Conservation (phyloP, 1,140 invertebrate genomes). For the Bombus breviceps region DNA sequence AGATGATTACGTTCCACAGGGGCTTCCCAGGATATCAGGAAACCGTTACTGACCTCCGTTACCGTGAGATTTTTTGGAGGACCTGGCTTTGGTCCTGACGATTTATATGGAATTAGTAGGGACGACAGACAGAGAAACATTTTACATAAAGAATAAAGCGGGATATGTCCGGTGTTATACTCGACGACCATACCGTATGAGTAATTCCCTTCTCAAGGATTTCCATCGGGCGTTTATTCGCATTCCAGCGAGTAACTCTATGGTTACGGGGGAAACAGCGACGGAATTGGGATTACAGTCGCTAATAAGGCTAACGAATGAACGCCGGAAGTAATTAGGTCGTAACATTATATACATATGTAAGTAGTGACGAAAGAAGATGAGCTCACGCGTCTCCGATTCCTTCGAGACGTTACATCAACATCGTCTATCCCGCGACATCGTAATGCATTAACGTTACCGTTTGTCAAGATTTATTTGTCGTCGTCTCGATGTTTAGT, state of each 20-base stretch:
- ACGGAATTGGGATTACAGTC: constrained; percentile 27
- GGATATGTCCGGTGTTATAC: too few relatives aligned
- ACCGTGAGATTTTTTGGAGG: constrained; percentile 94
- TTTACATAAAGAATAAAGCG: neutral
- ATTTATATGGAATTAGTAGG: constrained; percentile 40
- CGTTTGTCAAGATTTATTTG: neutral
- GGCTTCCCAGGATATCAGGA: constrained; percentile 93
- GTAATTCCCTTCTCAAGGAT: neutral
- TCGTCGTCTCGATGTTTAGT: neutral
- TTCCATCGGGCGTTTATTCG: neutral
- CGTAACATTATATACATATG: constrained; percentile 45
- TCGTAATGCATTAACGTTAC: neutral
- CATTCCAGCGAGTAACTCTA: neutral
- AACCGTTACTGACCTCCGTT: constrained; percentile 92
- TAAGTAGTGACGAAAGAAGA: constrained; percentile 46
- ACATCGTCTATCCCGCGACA: neutral
- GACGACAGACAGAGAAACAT: neutral
- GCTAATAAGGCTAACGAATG: constrained; percentile 42
- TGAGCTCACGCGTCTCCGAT: constrained; percentile 54
- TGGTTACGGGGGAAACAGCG: constrained; percentile 1
- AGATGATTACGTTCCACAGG: constrained; percentile 90
- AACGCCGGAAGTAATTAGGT: constrained; percentile 52
- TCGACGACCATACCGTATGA: neutral
- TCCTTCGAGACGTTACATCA: constrained; percentile 38
- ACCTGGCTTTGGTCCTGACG: constrained; percentile 92